Base-by-base conservation (phyloP, 2,888 invertebrate species). In the Polyommatus icarus region DNA sequence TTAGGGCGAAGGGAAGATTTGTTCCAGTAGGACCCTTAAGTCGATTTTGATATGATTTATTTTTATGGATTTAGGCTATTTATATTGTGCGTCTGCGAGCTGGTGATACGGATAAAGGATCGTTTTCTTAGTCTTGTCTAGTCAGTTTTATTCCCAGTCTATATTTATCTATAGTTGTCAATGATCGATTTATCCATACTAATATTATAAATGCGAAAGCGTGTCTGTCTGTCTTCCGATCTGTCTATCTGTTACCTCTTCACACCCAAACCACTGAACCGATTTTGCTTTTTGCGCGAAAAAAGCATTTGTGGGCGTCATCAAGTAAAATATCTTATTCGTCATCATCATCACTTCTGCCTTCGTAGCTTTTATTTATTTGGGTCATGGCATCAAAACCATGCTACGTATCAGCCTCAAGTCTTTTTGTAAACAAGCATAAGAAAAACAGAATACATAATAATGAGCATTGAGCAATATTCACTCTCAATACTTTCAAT, bases 61-160 rank as follows among this genome's bases (percentile, higher is more conserved):
- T 76, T 76, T 54, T 50, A 71, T 76, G 78, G 50, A 50, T 67
- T 32, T 76, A 61, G 54, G 71, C 76, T 76, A 76, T 78, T 78
- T 75, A 77, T 54, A 40, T 24, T 20, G 40, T 20, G 61, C 24
- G 59, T 67, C 59, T 67, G 40, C 20, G 29, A 12, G 67, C 29
- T 15, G 2, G 67, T 67, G 67, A 67, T 67, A 32, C 32, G 29
- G 29, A 29, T 67, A 6, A 10, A 32, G 6, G 18, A 67, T 15
- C 20, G 29, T 29, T 67, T 29, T 15, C 7, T 10, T 29, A 67
- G 29, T 6, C 4, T 67, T 67, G 67, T 29, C 67, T 20, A 12
- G 10, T 67, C 67, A 67, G 10, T 15, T 59, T n/a, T 59, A 8
- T 59, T 59, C n/a, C n/a, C 24, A 61, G 24, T 61, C 3, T 24